These are phyloP conservation scores for Leguminivora glycinivorella DNA, from an alignment of 1,140 invertebrate genomes.

Conservation along the genomic window DNA sequence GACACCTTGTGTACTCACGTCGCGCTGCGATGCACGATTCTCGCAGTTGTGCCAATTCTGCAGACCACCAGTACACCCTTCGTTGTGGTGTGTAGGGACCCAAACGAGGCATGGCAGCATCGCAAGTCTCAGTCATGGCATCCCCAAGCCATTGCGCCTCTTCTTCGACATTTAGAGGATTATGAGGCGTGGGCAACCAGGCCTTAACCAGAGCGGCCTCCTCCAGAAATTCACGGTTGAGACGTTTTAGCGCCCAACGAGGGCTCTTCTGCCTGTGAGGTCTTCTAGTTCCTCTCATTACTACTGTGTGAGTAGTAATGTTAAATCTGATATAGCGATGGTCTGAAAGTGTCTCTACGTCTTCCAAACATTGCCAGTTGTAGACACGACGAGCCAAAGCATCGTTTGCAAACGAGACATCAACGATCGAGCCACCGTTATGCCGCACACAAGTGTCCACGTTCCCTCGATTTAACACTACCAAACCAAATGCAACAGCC, in stretches of 20 bases:
- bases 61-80: no score
- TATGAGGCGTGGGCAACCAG: not conserved
- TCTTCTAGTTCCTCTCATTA: no score
- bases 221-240: conserved; percentile 10
- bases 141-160: not conserved
- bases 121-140: not conserved
- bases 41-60: no score
- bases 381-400: not conserved
- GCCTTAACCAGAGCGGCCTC: conserved; percentile 28
- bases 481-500: conserved; percentile 7
- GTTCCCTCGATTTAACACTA: not conserved
- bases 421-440: not conserved
- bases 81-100: not conserved
- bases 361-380: conserved; percentile 33
- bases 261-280: not conserved
- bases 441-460: not conserved
- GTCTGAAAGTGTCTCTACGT: conserved; percentile 41
- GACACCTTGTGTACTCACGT: no score
- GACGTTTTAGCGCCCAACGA: conserved; percentile 30
- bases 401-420: not conserved
- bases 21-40: no score
- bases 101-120: not conserved
- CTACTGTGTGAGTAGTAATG: not conserved
- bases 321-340: conserved; percentile 67
- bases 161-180: conserved; percentile 78